Evolutionary conservation across 2,797 vertebrate genomes (phyloP).

Genomic region (Pipistrellus pygmaeus): DNA sequence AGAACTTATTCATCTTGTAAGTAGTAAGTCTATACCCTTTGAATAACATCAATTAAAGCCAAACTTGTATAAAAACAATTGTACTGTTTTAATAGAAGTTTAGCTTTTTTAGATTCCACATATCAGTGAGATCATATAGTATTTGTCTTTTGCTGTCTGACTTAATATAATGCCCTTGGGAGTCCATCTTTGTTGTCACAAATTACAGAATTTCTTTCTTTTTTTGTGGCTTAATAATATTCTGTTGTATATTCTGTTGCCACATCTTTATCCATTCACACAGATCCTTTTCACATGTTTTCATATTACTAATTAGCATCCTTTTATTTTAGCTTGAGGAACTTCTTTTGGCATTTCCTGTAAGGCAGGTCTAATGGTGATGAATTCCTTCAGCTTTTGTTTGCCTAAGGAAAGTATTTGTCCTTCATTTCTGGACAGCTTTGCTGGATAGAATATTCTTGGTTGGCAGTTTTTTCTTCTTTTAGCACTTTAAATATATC

Average conservation of each 20-base stretch:
- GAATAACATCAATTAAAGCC: not conserved
- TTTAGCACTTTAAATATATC: not conserved
- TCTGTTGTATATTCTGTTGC: too few species aligned
- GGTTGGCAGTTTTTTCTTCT: not conserved
- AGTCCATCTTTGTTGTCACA: not conserved
- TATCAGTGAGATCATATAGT: not conserved
- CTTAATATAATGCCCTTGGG: not conserved
- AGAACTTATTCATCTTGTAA: not conserved
- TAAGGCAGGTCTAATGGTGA: not conserved
- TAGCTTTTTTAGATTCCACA: not conserved
- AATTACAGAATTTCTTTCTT: not conserved
- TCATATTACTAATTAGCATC: not conserved
- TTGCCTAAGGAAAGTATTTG: not conserved
- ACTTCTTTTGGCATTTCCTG: not conserved
- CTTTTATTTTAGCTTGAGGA: not conserved
- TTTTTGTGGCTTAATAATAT: not conserved
- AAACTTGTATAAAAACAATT: not conserved
- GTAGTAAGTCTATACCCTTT: not conserved
- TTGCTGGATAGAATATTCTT: not conserved
- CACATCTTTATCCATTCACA: not conserved
- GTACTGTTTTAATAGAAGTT: not conserved
- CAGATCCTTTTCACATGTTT: not conserved
- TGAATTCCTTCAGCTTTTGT: not conserved
- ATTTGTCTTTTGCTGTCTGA: not conserved
- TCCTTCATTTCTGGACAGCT: slow-evolving; percentile 7